These are phyloP conservation scores for Zootermopsis nevadensis DNA, from an alignment of 2,888 invertebrate genomes.

Conservation along the genomic window DNA sequence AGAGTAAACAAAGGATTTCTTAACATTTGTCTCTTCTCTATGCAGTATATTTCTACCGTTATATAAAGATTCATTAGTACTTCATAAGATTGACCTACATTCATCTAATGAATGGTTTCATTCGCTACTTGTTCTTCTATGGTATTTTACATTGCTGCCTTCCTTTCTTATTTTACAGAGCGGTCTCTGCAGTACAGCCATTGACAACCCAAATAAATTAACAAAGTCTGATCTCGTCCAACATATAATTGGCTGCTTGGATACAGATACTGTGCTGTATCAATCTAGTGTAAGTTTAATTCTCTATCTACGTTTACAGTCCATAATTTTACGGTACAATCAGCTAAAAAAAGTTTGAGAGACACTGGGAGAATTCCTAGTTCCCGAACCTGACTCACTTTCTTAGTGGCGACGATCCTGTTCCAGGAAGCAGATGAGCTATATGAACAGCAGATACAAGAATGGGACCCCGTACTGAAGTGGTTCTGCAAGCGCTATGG, in stretches of 20 bases:
- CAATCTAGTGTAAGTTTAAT: conserved; percentile 70
- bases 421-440: conserved; percentile 81
- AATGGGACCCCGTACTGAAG: conserved; percentile 91
- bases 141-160: not conserved
- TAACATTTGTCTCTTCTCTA: too few relatives aligned
- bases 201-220: conserved; percentile 91
- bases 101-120: not conserved
- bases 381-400: too few relatives aligned
- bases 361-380: too few relatives aligned
- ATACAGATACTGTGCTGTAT: conserved; percentile 86
- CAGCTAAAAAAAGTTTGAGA: too few relatives aligned
- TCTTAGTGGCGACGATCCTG: not conserved
- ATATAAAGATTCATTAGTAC: too few relatives aligned
- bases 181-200: conserved; percentile 86
- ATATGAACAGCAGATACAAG: conserved; percentile 76
- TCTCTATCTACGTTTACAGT: too few relatives aligned
- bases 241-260: conserved; percentile 81
- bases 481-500: conserved; percentile 89
- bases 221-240: conserved; percentile 80
- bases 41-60: too few relatives aligned
- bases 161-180: conserved; percentile 69
- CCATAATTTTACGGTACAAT: too few relatives aligned
- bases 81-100: not conserved
- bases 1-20: too few relatives aligned
- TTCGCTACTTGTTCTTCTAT: not conserved